These are phyloP conservation scores for Cinclus cinclus DNA, from an alignment of 2,113 vertebrate species.

Conservation along the genomic window DNA sequence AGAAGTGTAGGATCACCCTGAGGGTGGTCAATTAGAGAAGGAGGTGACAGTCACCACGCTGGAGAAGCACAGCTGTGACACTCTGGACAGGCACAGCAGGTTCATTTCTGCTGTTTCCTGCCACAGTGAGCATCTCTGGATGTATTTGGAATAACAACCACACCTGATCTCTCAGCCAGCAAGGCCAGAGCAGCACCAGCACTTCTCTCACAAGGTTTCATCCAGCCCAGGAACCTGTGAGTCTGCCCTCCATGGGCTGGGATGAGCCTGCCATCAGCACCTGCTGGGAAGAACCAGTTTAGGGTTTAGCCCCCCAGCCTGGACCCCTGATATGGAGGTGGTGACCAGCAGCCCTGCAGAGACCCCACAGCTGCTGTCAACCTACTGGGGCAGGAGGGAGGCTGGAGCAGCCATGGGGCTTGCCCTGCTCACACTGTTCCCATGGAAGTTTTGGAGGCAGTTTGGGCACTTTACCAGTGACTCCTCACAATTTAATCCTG, in stretches of 20 bases:
- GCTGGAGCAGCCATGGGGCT: background rate
- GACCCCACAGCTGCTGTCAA: background rate
- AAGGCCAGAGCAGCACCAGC: background rate
- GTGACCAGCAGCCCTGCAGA: background rate
- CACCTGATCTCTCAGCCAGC: rapidly evolving
- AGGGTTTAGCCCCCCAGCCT: background rate
- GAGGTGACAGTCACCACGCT: background rate
- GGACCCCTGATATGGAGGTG: background rate
- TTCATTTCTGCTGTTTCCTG: background rate
- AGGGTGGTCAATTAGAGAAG: background rate
- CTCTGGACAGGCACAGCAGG: background rate
- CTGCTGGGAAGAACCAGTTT: background rate
- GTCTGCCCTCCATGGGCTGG: rapidly evolving
- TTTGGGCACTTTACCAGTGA: background rate
- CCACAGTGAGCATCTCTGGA: background rate
- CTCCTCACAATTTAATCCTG: background rate
- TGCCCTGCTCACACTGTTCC: background rate
- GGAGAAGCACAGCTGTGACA: rapidly evolving
- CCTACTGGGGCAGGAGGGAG: background rate
- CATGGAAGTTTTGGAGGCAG: background rate
- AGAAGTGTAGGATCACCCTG: background rate
- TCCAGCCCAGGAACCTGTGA: background rate
- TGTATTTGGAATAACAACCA: background rate
- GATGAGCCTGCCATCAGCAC: background rate
- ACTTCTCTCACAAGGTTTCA: background rate